These are phyloP conservation scores for Cataglyphis rosenhaueri DNA, from an alignment of 2,888 invertebrate genomes.

Conservation along the genomic window DNA sequence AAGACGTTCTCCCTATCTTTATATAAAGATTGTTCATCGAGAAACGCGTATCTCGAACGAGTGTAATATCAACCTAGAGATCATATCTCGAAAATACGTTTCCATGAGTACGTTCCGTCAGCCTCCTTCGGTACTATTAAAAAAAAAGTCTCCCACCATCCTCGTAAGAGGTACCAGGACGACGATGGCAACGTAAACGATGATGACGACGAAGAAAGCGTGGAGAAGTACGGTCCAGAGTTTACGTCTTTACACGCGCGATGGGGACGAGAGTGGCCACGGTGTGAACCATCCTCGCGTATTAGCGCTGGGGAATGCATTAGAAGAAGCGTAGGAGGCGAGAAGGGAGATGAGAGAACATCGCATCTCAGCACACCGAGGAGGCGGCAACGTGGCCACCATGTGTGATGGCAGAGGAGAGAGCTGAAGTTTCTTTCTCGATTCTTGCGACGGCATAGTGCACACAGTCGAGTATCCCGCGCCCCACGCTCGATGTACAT, in stretches of 20 bases:
- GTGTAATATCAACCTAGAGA: constrained; percentile 60
- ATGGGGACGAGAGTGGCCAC: constrained; percentile 75
- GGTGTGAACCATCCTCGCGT: constrained; percentile 71
- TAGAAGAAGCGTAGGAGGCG: constrained; percentile 74
- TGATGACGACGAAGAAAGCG: constrained; percentile 27
- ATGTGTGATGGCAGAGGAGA: constrained; percentile 77
- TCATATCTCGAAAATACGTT: constrained; percentile 53
- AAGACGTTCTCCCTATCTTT: neutral
- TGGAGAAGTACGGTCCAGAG: constrained; percentile 53
- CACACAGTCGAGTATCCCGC: constrained; percentile 49
- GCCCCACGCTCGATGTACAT: constrained; percentile 46
- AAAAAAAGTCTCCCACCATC: constrained; percentile 66
- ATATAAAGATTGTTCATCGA: neutral
- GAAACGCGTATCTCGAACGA: constrained; percentile 7
- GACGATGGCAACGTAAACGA: constrained; percentile 36
- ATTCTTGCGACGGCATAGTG: constrained; percentile 69
- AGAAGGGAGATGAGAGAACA: constrained; percentile 54
- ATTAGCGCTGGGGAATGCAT: constrained; percentile 82
- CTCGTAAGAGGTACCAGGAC: constrained; percentile 42
- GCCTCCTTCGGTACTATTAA: constrained; percentile 68
- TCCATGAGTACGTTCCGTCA: constrained; percentile 49
- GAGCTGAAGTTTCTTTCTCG: constrained; percentile 77
- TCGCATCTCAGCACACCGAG: constrained; percentile 63
- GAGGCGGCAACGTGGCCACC: constrained; percentile 84
- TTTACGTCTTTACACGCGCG: constrained; percentile 79